A percentile compares a stretch with the other conserved stretches of the same genome.
Evolutionary conservation across 2,797 vertebrate genomes (phyloP).

Genomic region (Myotis findleyi): DNA sequence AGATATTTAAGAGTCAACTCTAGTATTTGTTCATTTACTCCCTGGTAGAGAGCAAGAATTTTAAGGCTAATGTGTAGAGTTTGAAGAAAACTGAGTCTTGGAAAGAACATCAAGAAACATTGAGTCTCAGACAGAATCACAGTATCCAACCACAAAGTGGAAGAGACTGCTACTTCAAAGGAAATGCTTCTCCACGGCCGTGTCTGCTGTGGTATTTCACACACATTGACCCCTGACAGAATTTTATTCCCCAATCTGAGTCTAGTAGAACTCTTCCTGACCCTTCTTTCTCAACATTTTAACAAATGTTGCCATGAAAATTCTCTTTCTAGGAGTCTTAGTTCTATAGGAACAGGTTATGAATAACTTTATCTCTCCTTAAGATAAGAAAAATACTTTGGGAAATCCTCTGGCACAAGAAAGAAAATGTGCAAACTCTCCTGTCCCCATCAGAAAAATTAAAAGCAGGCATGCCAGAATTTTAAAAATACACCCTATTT

Average conservation of each 20-base stretch:
- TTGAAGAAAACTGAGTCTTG: conserved; percentile 40
- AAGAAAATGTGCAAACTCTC: background rate
- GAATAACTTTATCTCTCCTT: background rate
- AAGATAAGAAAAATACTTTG: conserved; percentile 25
- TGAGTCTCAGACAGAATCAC: background rate
- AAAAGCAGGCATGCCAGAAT: background rate
- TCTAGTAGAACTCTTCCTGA: background rate
- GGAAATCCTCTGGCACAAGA: background rate
- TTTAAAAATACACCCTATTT: background rate
- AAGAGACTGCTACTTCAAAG: background rate
- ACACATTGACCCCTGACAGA: background rate
- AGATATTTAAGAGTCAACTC: background rate
- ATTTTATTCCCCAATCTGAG: background rate
- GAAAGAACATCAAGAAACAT: background rate
- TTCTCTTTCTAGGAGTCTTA: background rate
- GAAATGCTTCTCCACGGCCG: background rate
- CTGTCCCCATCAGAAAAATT: background rate
- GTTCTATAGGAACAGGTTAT: background rate
- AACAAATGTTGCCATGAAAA: background rate
- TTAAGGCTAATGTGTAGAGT: background rate
- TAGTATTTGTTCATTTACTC: conserved; percentile 1
- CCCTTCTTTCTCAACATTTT: background rate
- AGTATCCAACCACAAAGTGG: background rate
- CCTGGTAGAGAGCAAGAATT: background rate
- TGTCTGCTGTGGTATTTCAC: background rate